Evolutionary conservation across 1,140 invertebrate genomes (phyloP).

Genomic region (Listronotus bonariensis): DNA sequence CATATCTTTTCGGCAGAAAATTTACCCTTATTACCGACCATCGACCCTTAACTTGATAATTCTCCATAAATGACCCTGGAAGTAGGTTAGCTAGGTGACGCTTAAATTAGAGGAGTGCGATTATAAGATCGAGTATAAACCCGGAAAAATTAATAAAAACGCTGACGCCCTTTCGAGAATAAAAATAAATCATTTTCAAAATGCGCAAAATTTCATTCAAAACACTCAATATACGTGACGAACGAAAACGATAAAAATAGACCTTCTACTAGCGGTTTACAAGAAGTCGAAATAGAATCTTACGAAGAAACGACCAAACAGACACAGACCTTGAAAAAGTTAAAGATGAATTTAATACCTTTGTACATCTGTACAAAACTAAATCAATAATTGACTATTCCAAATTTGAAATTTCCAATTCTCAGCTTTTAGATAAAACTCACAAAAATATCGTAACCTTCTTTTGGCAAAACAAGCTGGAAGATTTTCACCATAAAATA

Average conservation of each 20-base stretch:
- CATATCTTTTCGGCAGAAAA: constrained; percentile 30
- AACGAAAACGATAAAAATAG: constrained; percentile 12
- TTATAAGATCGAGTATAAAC: constrained; percentile 28
- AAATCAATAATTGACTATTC: constrained; percentile 32
- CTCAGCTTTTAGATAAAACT: constrained; percentile 22
- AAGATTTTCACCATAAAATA: constrained; percentile 29
- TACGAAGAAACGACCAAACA: background rate
- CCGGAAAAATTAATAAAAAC: constrained; percentile 30
- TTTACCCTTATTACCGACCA: constrained; percentile 26
- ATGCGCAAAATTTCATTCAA: constrained; percentile 13
- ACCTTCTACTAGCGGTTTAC: background rate
- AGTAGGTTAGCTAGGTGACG: constrained; percentile 24
- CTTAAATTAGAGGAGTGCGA: constrained; percentile 31
- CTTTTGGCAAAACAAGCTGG: constrained; percentile 26
- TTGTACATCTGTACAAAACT: constrained; percentile 18
- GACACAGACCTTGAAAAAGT: constrained; percentile 6
- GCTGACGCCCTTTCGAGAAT: constrained; percentile 35
- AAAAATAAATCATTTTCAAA: constrained; percentile 35
- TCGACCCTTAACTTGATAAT: constrained; percentile 20
- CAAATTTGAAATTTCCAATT: constrained; percentile 24
- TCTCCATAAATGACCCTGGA: constrained; percentile 29
- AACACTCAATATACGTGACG: constrained; percentile 1
- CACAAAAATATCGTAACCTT: constrained; percentile 31
- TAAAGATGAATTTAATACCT: constrained; percentile 18
- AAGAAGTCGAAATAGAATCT: background rate